Conservation (phyloP, 2,888 invertebrate genomes). For the Papilio demoleus region DNA sequence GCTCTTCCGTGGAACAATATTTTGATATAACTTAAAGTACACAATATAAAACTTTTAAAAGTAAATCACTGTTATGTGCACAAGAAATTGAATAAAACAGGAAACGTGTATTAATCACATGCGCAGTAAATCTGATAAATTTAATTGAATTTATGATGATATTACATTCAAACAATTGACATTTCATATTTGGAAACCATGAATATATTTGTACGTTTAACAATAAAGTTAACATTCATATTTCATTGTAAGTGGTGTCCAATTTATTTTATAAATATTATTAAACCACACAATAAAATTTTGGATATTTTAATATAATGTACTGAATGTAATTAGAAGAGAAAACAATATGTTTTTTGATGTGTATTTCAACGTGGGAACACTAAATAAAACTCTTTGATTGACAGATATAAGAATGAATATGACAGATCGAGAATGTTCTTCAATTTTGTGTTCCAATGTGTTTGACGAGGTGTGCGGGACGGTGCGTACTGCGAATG, state of each 20-base stretch:
- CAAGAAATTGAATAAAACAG: conserved; percentile 6
- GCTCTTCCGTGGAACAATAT: too few species aligned
- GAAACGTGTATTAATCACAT: conserved; percentile 5
- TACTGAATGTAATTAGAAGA: too few species aligned
- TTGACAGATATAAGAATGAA: conserved; percentile 25
- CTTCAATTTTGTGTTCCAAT: conserved; percentile 59
- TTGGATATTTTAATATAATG: too few species aligned
- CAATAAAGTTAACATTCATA: conserved; percentile 10
- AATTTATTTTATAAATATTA: background rate
- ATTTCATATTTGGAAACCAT: conserved; percentile 44
- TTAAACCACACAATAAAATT: background rate
- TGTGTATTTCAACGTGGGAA: background rate
- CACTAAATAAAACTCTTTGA: background rate
- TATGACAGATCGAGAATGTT: conserved; percentile 53
- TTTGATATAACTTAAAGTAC: too few species aligned
- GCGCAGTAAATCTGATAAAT: conserved; percentile 30
- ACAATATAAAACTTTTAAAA: background rate
- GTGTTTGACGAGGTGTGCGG: conserved; percentile 67
- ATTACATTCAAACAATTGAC: conserved; percentile 38
- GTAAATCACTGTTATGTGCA: background rate
- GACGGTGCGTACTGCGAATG: conserved; percentile 46
- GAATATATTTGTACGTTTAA: conserved; percentile 16
- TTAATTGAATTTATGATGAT: conserved; percentile 28
- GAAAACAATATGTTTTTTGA: too few species aligned
- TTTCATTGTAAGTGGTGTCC: background rate